Base-by-base conservation (phyloP, 1,140 invertebrate species). In the Heliconius himera region DNA sequence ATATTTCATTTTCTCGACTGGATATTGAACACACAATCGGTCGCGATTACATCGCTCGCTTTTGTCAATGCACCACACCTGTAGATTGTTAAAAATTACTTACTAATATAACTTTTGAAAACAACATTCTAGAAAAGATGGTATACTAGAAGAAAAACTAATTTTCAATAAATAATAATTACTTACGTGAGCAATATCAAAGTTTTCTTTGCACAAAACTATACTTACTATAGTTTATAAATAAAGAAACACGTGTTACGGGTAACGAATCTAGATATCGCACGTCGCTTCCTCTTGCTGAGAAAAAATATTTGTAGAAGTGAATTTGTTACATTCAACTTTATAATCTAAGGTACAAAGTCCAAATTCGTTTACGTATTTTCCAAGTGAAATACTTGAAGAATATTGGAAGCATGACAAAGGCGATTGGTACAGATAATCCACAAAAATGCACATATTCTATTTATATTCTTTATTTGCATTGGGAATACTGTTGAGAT, bases 201-300 rank as follows among this genome's bases (percentile, higher is more conserved):
- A 46, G 13, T 46, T 46, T 16, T 46, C 4, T 46, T 46, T 46
- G 41, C 5, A 51, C 18, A 60, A 60, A 60, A 60, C 54, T 60
- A 26, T 20, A 60, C 22, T n/a, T 3, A 26, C 11, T 11, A 5
- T 5, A 66, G 22, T 66, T 3, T 29, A 26, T 29, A 26, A 66
- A 66, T 29, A 60, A 66, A 56, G 22, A 66, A 66, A 66, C 60
- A 66, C 22, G 22, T 29, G 60, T 66, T 66, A 66, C 60, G 60
- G 60, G 60, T 29, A 66, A 13, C 60, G 60, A 83, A 91, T 89
- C 87, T 90, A 87, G 88, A 87, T 89, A 91, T 91, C 87, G 87
- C 82, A 89, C 87, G 84, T 86, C 83, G 84, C 90, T 91, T 88
- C 86, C 86, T 77, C 71, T 83, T 81, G 29, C 54, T 72, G 70